Conservation (phyloP, 2,888 invertebrate species). For the Uloborus plumipes region DNA sequence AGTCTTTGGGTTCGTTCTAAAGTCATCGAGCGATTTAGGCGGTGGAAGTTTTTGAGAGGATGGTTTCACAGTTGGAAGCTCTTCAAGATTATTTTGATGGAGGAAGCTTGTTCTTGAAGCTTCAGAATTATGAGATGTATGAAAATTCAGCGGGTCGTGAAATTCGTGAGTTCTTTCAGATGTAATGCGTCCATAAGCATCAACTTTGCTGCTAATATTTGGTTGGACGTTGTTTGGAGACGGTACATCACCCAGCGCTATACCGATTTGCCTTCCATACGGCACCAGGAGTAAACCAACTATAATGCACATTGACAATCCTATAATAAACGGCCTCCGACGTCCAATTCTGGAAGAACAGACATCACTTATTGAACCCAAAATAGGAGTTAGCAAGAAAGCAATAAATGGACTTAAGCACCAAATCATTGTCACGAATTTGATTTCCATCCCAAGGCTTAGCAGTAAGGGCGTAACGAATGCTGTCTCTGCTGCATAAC, state of each 20-base stretch:
- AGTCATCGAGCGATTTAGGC: conserved; percentile 8
- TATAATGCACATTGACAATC: conserved; percentile 89
- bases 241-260: conserved; percentile 80
- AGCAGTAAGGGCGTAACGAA: conserved; percentile 96
- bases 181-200: too few species aligned
- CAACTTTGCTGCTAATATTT: too few species aligned
- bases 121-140: too few species aligned
- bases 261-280: conserved; percentile 88
- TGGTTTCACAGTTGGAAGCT: too few species aligned
- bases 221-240: conserved; percentile 32
- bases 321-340: conserved; percentile 89
- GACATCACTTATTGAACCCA: conserved; percentile 92
- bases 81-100: too few species aligned
- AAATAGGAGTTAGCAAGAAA: conserved; percentile 91
- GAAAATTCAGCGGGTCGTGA: too few species aligned
- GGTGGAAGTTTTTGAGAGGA: too few species aligned
- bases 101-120: too few species aligned
- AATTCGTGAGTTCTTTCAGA: too few species aligned
- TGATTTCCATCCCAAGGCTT: conserved; percentile 90
- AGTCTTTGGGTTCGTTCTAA: conserved; percentile 69
- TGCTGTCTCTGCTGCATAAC: conserved; percentile 96
- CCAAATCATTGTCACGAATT: conserved; percentile 96
- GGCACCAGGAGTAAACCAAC: conserved; percentile 90
- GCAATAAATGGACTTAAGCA: conserved; percentile 93
- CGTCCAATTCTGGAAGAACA: conserved; percentile 86